Base-by-base conservation (phyloP, 2,113 vertebrate genomes). In the Lates calcarifer region DNA sequence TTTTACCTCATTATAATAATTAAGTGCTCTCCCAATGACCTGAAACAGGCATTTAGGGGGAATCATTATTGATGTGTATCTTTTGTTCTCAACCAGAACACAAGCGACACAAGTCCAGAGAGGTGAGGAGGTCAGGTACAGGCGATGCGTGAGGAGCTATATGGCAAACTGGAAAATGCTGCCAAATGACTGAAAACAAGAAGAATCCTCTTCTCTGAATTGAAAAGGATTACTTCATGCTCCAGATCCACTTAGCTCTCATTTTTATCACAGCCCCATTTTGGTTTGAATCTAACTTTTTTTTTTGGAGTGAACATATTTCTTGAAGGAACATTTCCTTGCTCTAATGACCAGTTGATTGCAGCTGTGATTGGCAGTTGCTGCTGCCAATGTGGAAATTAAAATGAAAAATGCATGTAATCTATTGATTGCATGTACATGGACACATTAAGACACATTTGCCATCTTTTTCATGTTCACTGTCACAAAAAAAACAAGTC, bases 1-100 rank as follows among this genome's bases (percentile, higher is more conserved):
- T 73, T 88, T 89, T 82, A 84, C 63, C 81, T 91, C 89, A 88
- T 91, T 92, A 88, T 85, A 77, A 69, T 80, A 87, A 90, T 87
- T 64, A 89, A 88, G 76, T 18, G 76, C 74, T 89, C 72, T 69
- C 41, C 56, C 88, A 87, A 56, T 83, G 88, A 92, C 87, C 87
- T 85, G 87, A 75, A 89, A 87, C 74, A 69, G 71, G 65, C 79
- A 28, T 88, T 91, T 89, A 87, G 65, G 82, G 8, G 8, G 72
- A 90, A 88, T 87, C 47, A 41, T 86, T 79, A 68, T 74, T 73
- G 72, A 91, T 88, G 90, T 82, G 62, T 58, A 81, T 88, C 62
- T 87, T 84, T 82, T 77, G 69, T 84, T 80, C 20, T 77, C 65
- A 37, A 41, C 45, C 81, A 76, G 68, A 90, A 85, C 82, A 61